Conservation (phyloP, 2,797 vertebrate genomes). For the Masticophis lateralis region DNA sequence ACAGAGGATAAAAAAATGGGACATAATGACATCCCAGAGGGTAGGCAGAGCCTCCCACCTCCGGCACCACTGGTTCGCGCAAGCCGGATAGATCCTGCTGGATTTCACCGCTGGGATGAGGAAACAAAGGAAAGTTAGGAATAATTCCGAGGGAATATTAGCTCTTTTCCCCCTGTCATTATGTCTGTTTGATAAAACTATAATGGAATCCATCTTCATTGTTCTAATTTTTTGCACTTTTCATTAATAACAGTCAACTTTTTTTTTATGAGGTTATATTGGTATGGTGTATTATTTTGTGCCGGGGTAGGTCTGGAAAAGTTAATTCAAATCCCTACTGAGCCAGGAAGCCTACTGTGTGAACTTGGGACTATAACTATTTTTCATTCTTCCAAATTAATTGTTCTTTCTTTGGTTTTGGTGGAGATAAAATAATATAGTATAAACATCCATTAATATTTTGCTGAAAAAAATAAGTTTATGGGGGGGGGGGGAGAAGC, state of each 20-base stretch:
- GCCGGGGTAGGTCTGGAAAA: neutral
- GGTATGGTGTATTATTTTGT: neutral
- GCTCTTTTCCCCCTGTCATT: neutral
- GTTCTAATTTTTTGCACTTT: conserved; percentile 33
- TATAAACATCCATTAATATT: neutral
- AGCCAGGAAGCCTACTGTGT: neutral
- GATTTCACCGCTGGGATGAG: neutral
- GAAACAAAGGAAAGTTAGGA: neutral
- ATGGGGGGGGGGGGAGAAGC: no score
- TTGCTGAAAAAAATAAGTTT: neutral
- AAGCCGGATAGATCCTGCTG: no score
- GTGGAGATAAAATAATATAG: neutral
- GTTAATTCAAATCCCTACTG: neutral
- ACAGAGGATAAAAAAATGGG: no score
- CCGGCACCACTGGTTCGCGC: no score
- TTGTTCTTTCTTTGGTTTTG: neutral
- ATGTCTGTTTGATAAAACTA: neutral
- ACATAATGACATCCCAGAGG: no score
- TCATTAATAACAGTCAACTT: conserved; percentile 25
- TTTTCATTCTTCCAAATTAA: neutral
- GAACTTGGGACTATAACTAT: neutral
- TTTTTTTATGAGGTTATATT: neutral
- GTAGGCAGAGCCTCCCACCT: no score
- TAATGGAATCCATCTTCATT: conserved; percentile 12
- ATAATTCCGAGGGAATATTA: neutral